A percentile compares a stretch with the other conserved stretches of the same genome.
Evolutionary conservation across 2,113 vertebrate genomes (phyloP).

Genomic region (Actenoides hombroni): DNA sequence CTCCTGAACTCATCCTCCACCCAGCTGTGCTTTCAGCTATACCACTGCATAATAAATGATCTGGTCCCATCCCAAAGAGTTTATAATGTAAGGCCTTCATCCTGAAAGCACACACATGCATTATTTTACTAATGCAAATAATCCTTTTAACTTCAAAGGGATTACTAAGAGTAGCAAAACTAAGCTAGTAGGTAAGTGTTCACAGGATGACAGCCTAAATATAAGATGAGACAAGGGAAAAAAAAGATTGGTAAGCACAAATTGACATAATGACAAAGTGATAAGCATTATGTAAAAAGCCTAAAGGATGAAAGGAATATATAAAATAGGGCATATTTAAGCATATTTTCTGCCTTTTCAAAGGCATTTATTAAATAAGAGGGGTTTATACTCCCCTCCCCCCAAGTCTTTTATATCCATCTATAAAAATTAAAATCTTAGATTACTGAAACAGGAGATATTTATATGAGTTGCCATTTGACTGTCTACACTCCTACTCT

Average conservation of each 20-base stretch:
- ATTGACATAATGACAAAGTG: slow-evolving; percentile 35
- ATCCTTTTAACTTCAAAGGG: slow-evolving; percentile 65
- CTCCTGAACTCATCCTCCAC: background rate
- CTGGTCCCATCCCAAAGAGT: background rate
- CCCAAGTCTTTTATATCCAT: background rate
- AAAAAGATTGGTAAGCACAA: slow-evolving; percentile 29
- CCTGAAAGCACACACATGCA: slow-evolving; percentile 3
- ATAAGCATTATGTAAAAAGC: slow-evolving; percentile 30
- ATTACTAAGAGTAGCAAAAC: slow-evolving; percentile 43
- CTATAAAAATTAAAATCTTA: background rate
- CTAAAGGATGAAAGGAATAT: slow-evolving; percentile 27
- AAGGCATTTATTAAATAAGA: slow-evolving; percentile 3
- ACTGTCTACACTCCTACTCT: background rate
- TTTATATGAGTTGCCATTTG: background rate
- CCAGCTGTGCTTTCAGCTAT: background rate
- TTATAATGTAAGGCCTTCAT: slow-evolving; percentile 9
- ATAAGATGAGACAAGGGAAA: background rate
- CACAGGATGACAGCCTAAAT: slow-evolving; percentile 18
- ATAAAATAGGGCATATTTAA: slow-evolving; percentile 47
- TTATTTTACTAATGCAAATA: slow-evolving; percentile 59
- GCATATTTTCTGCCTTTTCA: slow-evolving; percentile 44
- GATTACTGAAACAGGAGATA: background rate
- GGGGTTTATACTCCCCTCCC: background rate
- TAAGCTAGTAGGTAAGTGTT: slow-evolving; percentile 34
- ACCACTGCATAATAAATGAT: background rate